Evolutionary conservation across 2,888 invertebrate species (phyloP).

Genomic region (Chrysomela aeneicollis): DNA sequence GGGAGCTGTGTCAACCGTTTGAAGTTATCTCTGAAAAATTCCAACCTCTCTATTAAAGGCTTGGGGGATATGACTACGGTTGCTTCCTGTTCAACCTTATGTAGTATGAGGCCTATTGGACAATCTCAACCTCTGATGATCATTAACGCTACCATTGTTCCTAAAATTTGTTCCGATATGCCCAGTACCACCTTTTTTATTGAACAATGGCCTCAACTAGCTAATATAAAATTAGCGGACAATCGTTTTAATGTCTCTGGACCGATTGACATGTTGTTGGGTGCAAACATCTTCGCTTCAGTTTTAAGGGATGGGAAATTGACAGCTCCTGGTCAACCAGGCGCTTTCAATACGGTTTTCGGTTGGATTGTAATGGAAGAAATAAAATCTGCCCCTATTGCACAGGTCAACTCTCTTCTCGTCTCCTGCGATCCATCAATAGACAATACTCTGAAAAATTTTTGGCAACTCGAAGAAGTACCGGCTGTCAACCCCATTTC

Average conservation of each 20-base stretch:
- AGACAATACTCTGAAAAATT: not conserved
- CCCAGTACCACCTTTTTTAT: not conserved
- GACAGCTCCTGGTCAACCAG: not conserved
- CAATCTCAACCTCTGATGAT: not conserved
- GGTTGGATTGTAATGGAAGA: not conserved
- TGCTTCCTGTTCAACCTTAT: not conserved
- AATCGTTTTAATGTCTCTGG: not conserved
- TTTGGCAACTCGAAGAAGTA: not conserved
- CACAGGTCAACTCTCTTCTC: not conserved
- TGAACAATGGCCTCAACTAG: not conserved
- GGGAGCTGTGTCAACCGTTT: not conserved
- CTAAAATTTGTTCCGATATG: too few species aligned
- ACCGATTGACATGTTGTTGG: slow-evolving; percentile 8
- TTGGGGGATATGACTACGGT: not conserved
- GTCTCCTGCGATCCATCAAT: not conserved
- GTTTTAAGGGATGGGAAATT: not conserved
- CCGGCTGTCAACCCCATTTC: not conserved
- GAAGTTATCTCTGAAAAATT: not conserved
- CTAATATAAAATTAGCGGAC: not conserved
- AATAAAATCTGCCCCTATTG: not conserved
- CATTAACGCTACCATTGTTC: not conserved
- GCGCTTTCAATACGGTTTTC: not conserved
- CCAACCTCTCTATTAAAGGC: not conserved
- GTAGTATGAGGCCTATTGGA: not conserved
- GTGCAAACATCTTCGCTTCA: too few species aligned